Base-by-base conservation (phyloP, 1,140 invertebrate genomes). In the Zaprionus capensis region DNA sequence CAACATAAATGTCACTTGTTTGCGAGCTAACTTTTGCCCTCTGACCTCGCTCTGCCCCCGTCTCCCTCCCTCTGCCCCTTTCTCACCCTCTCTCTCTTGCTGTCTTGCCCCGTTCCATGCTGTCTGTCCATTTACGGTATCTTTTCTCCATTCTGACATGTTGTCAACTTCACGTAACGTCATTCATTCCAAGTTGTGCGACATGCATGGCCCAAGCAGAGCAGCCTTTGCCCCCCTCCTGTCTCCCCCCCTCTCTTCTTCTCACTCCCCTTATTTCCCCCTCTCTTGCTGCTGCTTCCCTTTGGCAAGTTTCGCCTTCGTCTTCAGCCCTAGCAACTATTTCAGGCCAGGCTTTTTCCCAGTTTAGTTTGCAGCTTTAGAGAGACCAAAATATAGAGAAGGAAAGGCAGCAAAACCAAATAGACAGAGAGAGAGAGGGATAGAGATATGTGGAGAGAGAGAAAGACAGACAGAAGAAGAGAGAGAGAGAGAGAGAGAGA, bases 1-100 rank as follows among this genome's bases (percentile, higher is more conserved):
- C 84, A 88, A 87, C 84, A 87, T 87, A 86, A 87, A 83, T 88
- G 84, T 87, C 84, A 88, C 84, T 87, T 87, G 84, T 81, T 81
- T 88, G 80, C 80, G 82, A 68, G 78, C 55, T 78, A 61, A 67
- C 71, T 64, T 64, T 69, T 61, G 9, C 28, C 9, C 46, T 20
- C n/a, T 12, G 38, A 38, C 38, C 20, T 2, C 34, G 4, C 31
- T 17, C 15, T 41, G 5, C 15, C 17, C n/a, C 41, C 41, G 24
- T 11, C 55, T 31, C n/a, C 28, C 17, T 14, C 11, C 26, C 17
- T 17, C 6, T 7, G 6, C 14, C 15, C 14, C 26, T 14, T 31
- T 3, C 49, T 3, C 49, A 26, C n/a, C 36, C 14, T 5, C 17
- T 26, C 15, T 12, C 24, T 17, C 22, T 26, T 14, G 20, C 5